Evolutionary conservation across 2,797 vertebrate species (phyloP).

Genomic region (Xiphorhynchus erythropygius): DNA sequence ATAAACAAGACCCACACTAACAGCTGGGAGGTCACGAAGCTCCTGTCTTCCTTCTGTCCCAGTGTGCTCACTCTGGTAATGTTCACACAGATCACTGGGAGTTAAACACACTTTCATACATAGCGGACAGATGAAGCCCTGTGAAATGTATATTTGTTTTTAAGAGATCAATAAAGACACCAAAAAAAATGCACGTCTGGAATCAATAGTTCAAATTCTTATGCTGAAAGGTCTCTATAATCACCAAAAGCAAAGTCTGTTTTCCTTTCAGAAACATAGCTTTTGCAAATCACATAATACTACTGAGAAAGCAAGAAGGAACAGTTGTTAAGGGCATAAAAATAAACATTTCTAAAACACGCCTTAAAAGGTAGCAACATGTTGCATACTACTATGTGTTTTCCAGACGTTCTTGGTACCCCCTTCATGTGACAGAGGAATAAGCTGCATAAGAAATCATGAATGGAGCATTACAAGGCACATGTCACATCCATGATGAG

Average conservation of each 20-base stretch:
- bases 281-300: neutral
- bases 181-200: neutral
- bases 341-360: neutral
- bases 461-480: neutral
- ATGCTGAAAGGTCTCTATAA: neutral
- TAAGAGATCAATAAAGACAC: constrained; percentile 21
- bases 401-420: neutral
- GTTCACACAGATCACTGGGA: constrained; percentile 75
- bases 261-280: neutral
- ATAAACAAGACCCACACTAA: constrained; percentile 75
- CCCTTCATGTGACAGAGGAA: neutral
- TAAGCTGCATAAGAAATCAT: neutral
- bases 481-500: rapidly evolving
- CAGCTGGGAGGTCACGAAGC: constrained; percentile 62
- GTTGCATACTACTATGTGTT: neutral
- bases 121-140: constrained; percentile 83
- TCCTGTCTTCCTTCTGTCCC: constrained; percentile 71
- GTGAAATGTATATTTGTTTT: constrained; percentile 74
- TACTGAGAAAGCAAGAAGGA: neutral
- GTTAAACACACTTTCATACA: constrained; percentile 80
- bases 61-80: constrained; percentile 77
- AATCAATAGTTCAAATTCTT: neutral
- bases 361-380: neutral
- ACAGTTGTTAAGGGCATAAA: neutral
- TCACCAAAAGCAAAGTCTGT: neutral